phyloP scores from a whole-genome alignment of 92 coral and sea anemone genomes.

The Galaxea fascicularis region DNA sequence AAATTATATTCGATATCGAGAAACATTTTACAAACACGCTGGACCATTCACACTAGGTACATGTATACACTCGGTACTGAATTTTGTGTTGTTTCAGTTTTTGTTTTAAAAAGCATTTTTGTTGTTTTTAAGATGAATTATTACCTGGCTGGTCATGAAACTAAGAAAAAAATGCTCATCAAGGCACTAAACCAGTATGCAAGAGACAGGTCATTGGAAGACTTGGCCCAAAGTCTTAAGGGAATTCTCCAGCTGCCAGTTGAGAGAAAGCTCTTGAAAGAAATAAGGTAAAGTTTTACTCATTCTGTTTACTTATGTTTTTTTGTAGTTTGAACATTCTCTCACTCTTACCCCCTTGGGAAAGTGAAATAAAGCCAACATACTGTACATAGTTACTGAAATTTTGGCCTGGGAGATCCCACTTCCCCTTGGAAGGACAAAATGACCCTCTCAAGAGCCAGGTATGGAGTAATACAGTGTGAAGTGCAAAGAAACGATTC shows the following conservation, averaged over 20 bases:
- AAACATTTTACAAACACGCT: too few species aligned
- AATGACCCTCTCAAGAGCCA: too few species aligned
- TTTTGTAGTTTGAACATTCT: background rate
- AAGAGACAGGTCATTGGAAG: constrained; percentile 86
- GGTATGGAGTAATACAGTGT: too few species aligned
- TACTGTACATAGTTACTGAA: background rate
- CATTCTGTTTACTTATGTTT: background rate
- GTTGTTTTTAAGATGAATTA: constrained; percentile 87
- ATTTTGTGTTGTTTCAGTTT: too few species aligned
- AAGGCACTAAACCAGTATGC: constrained; percentile 94
- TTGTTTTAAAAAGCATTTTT: background rate
- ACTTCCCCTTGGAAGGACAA: too few species aligned
- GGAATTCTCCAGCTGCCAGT: constrained; percentile 82
- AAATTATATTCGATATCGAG: background rate
- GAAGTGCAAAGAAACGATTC: too few species aligned
- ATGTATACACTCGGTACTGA: too few species aligned
- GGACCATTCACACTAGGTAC: too few species aligned
- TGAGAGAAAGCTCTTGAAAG: constrained; percentile 83
- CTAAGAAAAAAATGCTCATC: constrained; percentile 76
- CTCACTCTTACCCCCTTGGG: background rate
- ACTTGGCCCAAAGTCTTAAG: constrained; percentile 70
- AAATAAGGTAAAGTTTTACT: constrained; percentile 73
- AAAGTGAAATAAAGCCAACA: background rate
- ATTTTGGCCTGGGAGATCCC: background rate
- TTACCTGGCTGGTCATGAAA: constrained; percentile 87